These are phyloP conservation scores for Nibea coibor DNA, from an alignment of 2,113 vertebrate species.

Conservation along the genomic window DNA sequence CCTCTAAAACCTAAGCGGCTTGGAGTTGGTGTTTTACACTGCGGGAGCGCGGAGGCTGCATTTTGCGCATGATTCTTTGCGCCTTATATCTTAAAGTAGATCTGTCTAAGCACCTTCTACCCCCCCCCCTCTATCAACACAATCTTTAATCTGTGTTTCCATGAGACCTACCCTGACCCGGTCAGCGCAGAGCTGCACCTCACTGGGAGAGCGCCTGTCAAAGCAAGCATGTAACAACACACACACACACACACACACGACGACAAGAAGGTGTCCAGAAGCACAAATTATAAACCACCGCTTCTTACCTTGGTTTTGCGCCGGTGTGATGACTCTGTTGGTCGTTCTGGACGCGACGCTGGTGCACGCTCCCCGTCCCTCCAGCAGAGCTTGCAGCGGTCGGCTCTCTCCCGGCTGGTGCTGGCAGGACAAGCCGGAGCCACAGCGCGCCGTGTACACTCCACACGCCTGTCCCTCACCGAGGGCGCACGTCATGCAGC, in stretches of 20 bases:
- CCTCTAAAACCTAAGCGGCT: conserved; percentile 11
- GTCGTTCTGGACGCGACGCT: conserved; percentile 78
- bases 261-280: not conserved
- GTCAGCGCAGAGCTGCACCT: conserved; percentile 2
- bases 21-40: not conserved
- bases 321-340: conserved; percentile 65
- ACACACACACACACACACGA: no score
- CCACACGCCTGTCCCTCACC: conserved; percentile 88
- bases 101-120: conserved; percentile 25
- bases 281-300: not conserved
- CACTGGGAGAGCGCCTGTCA: conserved; percentile 45
- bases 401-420: conserved; percentile 86
- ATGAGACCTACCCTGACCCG: conserved; percentile 14
- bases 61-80: not conserved
- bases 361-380: conserved; percentile 90
- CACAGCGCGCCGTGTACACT: conserved; percentile 95
- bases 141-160: conserved; percentile 7
- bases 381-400: conserved; percentile 91
- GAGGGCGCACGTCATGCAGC: conserved; percentile 94
- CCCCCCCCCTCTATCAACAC: conserved; percentile 12
- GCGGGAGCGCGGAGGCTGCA: not conserved
- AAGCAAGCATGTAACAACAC: conserved; percentile 1
- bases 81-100: not conserved
- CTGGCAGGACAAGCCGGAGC: conserved; percentile 88
- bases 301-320: conserved; percentile 83